Conservation (phyloP, 2,888 invertebrate species). For the Parthenolecanium corni region DNA sequence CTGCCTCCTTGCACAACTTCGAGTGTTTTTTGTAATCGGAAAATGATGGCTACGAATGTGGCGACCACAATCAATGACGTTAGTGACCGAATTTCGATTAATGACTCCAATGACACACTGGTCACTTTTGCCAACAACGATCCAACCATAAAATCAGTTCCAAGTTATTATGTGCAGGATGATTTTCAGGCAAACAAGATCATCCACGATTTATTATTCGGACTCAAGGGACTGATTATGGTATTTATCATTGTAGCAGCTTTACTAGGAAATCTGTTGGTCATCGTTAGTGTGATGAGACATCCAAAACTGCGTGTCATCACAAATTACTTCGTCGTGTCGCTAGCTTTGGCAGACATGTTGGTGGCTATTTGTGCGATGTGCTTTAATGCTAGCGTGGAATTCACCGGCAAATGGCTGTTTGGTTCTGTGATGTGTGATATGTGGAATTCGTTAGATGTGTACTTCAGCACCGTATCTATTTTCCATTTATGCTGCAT, state of each 20-base stretch:
- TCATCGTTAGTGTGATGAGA: constrained; percentile 76
- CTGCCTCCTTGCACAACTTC: too few relatives aligned
- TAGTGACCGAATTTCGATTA: neutral
- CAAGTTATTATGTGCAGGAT: neutral
- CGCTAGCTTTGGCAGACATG: constrained; percentile 86
- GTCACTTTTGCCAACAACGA: neutral
- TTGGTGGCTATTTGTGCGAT: constrained; percentile 87
- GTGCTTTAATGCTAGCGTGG: constrained; percentile 86
- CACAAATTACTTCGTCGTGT: constrained; percentile 93
- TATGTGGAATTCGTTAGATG: constrained; percentile 91
- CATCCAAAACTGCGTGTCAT: constrained; percentile 64
- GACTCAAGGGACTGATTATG: constrained; percentile 53
- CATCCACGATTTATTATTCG: neutral
- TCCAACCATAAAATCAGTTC: constrained; percentile 1
- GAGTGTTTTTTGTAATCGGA: too few relatives aligned
- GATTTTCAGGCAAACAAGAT: neutral
- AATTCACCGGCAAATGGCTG: constrained; percentile 72
- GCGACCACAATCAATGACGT: neutral
- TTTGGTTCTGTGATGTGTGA: constrained; percentile 89
- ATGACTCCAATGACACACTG: constrained; percentile 11
- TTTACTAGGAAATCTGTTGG: constrained; percentile 77
- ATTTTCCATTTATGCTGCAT: constrained; percentile 90
- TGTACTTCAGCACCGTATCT: constrained; percentile 86
- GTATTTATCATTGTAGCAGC: constrained; percentile 77
- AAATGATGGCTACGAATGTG: constrained; percentile 2